Percentiles rank a stretch among this genome's conserved stretches.
Conservation (phyloP, 2,888 invertebrate species). For the Oasisia sp. region DNA sequence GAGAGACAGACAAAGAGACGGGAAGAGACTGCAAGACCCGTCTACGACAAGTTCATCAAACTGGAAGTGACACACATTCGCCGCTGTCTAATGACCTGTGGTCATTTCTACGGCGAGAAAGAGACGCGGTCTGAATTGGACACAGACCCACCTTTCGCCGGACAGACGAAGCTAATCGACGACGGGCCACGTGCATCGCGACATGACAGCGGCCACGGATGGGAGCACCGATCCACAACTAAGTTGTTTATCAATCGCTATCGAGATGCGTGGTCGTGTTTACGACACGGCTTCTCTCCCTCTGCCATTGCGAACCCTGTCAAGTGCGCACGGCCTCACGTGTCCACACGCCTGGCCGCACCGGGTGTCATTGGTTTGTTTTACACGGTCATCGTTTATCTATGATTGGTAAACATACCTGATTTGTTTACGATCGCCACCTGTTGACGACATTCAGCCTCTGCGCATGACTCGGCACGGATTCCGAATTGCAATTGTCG, state of each 20-base stretch:
- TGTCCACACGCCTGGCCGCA: background rate
- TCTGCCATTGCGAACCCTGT: background rate
- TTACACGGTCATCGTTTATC: background rate
- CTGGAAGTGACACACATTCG: background rate
- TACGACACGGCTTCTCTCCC: background rate
- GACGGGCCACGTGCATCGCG: background rate
- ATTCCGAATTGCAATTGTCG: too few species aligned
- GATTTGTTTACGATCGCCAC: background rate
- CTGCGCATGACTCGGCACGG: background rate
- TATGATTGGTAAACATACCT: background rate
- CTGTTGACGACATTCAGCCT: background rate
- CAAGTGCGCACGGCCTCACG: background rate
- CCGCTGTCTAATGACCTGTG: background rate
- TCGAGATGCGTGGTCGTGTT: background rate
- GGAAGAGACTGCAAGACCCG: background rate
- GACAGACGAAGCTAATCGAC: conserved; percentile 1
- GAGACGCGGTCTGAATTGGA: background rate
- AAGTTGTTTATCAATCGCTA: background rate
- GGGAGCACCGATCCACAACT: background rate
- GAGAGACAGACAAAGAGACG: background rate
- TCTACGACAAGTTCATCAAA: background rate
- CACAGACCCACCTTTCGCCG: background rate
- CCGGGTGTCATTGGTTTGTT: background rate
- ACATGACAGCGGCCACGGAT: background rate
- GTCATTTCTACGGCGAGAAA: background rate